Evolutionary conservation across 2,888 invertebrate genomes (phyloP).

Genomic region (Alentia gelatinosa): DNA sequence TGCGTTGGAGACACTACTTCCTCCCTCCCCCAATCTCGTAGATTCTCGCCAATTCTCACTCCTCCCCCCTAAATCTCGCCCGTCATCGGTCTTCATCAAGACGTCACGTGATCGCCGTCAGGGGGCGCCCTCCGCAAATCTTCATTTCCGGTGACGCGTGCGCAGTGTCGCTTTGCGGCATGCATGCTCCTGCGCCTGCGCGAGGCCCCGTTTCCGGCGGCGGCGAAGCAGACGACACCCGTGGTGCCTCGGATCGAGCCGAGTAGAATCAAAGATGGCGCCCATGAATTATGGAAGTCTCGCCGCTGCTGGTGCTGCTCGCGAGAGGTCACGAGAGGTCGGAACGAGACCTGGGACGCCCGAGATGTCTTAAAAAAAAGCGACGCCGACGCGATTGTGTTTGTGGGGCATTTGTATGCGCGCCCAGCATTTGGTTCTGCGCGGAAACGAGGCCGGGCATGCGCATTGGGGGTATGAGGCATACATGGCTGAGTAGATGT

Average conservation of each 20-base stretch:
- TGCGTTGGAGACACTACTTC: too few relatives aligned
- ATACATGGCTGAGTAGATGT: neutral
- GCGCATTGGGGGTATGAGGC: too few relatives aligned
- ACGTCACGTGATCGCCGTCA: neutral
- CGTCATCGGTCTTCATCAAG: constrained; percentile 38
- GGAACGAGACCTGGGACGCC: neutral
- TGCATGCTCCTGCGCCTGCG: neutral
- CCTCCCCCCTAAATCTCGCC: neutral
- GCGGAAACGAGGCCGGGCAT: too few relatives aligned
- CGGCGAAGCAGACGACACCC: neutral
- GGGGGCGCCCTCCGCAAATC: constrained; percentile 14
- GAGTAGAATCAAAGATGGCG: neutral
- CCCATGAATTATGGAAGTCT: constrained; percentile 34
- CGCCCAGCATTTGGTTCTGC: too few relatives aligned
- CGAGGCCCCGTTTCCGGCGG: neutral
- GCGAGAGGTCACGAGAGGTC: constrained; percentile 29
- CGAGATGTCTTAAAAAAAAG: neutral
- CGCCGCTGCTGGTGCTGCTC: neutral
- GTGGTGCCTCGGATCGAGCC: neutral
- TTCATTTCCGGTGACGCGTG: constrained; percentile 38
- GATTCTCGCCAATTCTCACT: neutral
- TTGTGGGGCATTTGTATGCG: neutral
- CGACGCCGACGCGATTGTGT: neutral
- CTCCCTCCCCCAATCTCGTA: neutral
- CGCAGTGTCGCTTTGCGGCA: neutral